phyloP scores from a whole-genome alignment of 2,113 vertebrate species.

The Chamaetylas fuelleborni region DNA sequence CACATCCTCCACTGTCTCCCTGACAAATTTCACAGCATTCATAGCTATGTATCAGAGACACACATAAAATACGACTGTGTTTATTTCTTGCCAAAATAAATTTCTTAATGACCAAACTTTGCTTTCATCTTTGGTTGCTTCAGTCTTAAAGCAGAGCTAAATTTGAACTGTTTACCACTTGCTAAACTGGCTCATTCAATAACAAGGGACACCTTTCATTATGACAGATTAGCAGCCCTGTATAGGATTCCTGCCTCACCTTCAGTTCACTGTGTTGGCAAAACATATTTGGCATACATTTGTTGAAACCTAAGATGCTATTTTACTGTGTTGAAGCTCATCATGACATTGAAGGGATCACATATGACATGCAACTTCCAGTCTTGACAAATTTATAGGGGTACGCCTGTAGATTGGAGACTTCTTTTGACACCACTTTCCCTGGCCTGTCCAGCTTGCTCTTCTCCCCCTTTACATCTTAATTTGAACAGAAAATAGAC shows the following conservation, averaged over 20 bases:
- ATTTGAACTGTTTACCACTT: background rate
- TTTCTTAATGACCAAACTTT: background rate
- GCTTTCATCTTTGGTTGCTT: background rate
- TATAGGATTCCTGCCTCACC: background rate
- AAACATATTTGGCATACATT: background rate
- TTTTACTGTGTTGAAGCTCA: background rate
- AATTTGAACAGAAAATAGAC: slow-evolving; percentile 25
- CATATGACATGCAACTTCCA: background rate
- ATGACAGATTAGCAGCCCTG: background rate
- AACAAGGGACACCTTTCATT: background rate
- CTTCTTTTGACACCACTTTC: background rate
- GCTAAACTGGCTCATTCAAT: background rate
- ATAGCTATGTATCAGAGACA: background rate
- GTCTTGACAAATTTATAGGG: background rate
- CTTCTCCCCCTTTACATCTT: background rate
- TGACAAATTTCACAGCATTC: background rate
- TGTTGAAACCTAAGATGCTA: background rate
- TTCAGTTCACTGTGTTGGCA: background rate
- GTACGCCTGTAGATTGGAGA: background rate
- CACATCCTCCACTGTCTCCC: background rate
- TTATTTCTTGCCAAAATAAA: background rate
- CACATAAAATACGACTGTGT: background rate
- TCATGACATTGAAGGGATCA: background rate
- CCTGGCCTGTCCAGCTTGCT: background rate
- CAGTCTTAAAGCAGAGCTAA: background rate